Evolutionary conservation across 2,113 vertebrate species (phyloP).

Genomic region (Channa maculata): DNA sequence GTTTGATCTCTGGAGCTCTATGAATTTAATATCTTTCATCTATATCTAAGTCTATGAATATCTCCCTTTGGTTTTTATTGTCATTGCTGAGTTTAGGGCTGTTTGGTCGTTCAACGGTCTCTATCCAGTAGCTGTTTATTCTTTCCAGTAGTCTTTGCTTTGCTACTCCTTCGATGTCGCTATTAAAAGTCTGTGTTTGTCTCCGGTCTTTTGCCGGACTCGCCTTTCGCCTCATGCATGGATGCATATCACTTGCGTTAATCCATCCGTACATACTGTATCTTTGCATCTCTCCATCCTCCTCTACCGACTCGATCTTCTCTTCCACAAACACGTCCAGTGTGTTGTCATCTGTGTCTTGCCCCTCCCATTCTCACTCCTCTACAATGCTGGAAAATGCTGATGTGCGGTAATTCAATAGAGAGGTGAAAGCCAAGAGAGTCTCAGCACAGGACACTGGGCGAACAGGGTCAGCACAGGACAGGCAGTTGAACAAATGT

Average conservation of each 20-base stretch:
- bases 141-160: no score
- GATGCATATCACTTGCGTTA: neutral
- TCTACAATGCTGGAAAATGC: constrained; percentile 46
- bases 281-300: constrained; percentile 1
- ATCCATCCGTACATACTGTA: neutral
- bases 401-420: constrained; percentile 53
- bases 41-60: neutral
- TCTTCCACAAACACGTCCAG: constrained; percentile 8
- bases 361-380: constrained; percentile 13
- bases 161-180: neutral
- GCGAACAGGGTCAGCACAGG: constrained; percentile 35
- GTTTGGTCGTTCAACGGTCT: no score
- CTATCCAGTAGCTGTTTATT: no score
- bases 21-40: neutral
- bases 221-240: neutral
- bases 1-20: neutral
- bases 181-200: neutral
- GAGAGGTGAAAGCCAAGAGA: constrained; percentile 15
- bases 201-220: neutral
- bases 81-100: no score
- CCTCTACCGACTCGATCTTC: neutral
- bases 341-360: neutral
- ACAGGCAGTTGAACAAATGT: neutral
- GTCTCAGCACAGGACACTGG: constrained; percentile 23
- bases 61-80: no score